phyloP scores from a whole-genome alignment of 2,797 vertebrate genomes.

The Chiloscyllium punctatum region DNA sequence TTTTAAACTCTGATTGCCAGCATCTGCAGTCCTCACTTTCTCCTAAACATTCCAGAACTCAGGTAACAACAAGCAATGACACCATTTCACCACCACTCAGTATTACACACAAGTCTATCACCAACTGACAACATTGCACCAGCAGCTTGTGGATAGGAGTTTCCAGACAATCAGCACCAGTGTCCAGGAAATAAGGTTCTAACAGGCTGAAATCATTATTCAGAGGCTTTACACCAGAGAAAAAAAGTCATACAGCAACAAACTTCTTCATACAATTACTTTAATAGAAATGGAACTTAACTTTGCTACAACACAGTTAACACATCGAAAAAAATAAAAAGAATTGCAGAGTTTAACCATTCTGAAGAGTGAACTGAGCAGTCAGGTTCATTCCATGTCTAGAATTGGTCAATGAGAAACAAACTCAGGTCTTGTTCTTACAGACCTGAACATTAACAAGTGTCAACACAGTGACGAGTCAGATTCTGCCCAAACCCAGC shows the following conservation, averaged over 20 bases:
- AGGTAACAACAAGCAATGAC: not conserved
- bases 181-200: not conserved
- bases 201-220: not conserved
- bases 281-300: conserved; percentile 35
- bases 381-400: not conserved
- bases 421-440: not conserved
- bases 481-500: not conserved
- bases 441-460: not conserved
- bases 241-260: not conserved
- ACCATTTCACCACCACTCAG: not conserved
- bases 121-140: not conserved
- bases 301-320: conserved; percentile 19
- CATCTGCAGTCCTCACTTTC: too few relatives aligned
- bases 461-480: not conserved
- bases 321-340: not conserved
- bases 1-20: too few relatives aligned
- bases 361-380: not conserved
- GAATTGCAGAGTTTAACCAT: not conserved
- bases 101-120: not conserved
- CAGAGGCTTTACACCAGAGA: not conserved
- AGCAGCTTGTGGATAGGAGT: not conserved
- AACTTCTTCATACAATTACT: not conserved
- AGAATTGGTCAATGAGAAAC: not conserved
- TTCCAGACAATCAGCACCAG: not conserved
- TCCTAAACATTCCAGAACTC: not conserved